phyloP scores from a whole-genome alignment of 2,888 invertebrate genomes.

The Protodeltote pygarga region DNA sequence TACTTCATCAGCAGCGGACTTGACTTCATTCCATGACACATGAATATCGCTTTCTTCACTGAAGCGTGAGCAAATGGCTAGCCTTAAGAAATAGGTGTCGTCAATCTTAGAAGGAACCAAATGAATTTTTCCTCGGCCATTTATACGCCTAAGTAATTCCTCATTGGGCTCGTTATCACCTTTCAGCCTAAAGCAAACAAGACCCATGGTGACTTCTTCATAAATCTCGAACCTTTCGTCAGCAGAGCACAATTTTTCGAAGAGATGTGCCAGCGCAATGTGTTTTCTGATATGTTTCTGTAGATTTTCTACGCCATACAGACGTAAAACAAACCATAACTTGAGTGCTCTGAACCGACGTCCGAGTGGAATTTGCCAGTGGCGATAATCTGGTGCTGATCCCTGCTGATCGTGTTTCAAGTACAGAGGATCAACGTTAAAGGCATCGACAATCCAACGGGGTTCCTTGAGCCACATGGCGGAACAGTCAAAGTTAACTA shows the following conservation, averaged over 20 bases:
- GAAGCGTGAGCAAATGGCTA: constrained; percentile 96
- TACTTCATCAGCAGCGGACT: constrained; percentile 90
- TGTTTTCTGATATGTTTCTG: constrained; percentile 95
- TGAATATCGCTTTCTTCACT: constrained; percentile 94
- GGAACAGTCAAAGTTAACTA: constrained; percentile 99
- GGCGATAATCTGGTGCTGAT: constrained; percentile 96
- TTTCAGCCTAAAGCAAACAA: constrained; percentile 98
- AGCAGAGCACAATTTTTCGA: constrained; percentile 91
- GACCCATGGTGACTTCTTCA: constrained; percentile 96
- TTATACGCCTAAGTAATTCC: constrained; percentile 92
- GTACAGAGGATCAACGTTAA: constrained; percentile 99
- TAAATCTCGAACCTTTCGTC: constrained; percentile 96
- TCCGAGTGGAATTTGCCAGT: constrained; percentile 98
- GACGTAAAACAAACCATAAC: constrained; percentile 97
- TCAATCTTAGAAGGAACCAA: constrained; percentile 96
- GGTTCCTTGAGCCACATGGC: constrained; percentile 98
- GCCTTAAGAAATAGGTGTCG: constrained; percentile 93
- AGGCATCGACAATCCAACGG: constrained; percentile 96
- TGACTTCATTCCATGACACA: constrained; percentile 95
- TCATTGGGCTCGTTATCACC: constrained; percentile 94
- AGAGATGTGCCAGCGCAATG: constrained; percentile 94
- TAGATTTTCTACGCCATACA: constrained; percentile 95
- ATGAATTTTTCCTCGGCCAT: constrained; percentile 96
- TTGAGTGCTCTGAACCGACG: constrained; percentile 97
- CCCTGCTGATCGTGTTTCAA: constrained; percentile 97